Evolutionary conservation across 2,797 vertebrate genomes (phyloP).

Genomic region (Dallia pectoralis): DNA sequence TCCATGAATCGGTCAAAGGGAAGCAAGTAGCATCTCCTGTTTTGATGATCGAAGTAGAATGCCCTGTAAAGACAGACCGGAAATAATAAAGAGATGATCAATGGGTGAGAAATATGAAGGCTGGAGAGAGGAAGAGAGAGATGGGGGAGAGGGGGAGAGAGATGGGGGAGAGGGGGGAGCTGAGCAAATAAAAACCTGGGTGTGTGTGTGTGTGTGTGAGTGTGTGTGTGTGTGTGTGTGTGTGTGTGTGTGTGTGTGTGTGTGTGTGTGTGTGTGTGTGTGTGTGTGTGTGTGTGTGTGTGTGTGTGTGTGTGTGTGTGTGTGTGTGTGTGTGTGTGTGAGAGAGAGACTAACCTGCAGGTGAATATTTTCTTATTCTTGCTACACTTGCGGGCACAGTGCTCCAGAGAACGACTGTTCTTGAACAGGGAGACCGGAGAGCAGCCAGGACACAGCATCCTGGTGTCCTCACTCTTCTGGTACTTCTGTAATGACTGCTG

Average conservation of each 20-base stretch:
- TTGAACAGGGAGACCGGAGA: constrained; percentile 78
- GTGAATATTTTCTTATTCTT: constrained; percentile 85
- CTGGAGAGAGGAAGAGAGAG: not conserved
- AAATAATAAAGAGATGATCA: constrained; percentile 54
- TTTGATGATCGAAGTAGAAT: constrained; percentile 92
- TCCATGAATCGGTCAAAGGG: constrained; percentile 90
- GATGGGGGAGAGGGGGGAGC: not conserved
- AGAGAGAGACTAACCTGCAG: constrained; percentile 83
- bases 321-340: not conserved
- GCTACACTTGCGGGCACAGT: constrained; percentile 89
- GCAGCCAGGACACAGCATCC: constrained; percentile 82
- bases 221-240: not conserved
- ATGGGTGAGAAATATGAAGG: constrained; percentile 55
- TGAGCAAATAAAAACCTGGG: not conserved
- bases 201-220: too few relatives aligned
- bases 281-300: not conserved
- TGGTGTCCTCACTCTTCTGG: constrained; percentile 83
- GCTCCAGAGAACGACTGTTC: constrained; percentile 78
- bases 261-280: too few relatives aligned
- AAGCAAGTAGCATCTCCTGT: constrained; percentile 92
- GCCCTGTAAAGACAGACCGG: constrained; percentile 77
- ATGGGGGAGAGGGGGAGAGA: not conserved
- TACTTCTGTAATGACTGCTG: constrained; percentile 84
- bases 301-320: not conserved
- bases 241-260: not conserved